Evolutionary conservation across 2,888 invertebrate species (phyloP), one percentile per base, ranked within the genome.

Genomic region (Ariolimax columbianus): DNA sequence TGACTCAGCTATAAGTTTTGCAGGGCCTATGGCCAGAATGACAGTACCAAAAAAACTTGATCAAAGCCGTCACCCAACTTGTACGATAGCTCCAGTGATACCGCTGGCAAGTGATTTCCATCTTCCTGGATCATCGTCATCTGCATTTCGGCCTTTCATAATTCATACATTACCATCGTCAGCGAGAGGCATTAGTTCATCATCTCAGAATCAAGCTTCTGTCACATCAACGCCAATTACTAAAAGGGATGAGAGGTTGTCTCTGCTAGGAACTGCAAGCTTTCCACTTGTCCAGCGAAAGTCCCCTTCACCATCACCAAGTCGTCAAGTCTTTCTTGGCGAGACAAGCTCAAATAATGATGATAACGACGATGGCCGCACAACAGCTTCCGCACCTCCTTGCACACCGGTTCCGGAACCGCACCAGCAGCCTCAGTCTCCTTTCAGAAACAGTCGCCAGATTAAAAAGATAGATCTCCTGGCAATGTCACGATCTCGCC

Each of bases 311-410:
- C 77, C 72, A 23, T 78, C 79, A n/a, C 78, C 84, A 55, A 51
- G 33, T 33, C 77, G 38, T 17, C 75, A 55, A n/a, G 36, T 83
- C 23, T 68, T 77, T 14, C 38, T 77, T 11, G 77, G 66, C 23
- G 83, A 83, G 30, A 43, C 75, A 38, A 36, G 26, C 38, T 33
- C 77, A 9, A 70, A 66, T 0, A 63, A 63, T 63, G 59, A 63
- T 63, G 81, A 83, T 17, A 55, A 86, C n/a, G 84, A 86, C 17
- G 83, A 83, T 51, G 83, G 82, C 1, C 84, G 86, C 11, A 81
- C 84, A 40, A 82, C 87, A 70, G 86, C 84, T 38, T 87, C 87
- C 4, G 87, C 87, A 9, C 87, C 87, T 40, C 84, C 87, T 23
- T 84, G 87, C 63, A 87, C 87, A 0, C 87, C 87, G 6, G 82